These are phyloP conservation scores for Proterorhinus semilunaris DNA, from an alignment of 2,113 vertebrate genomes.

Conservation along the genomic window DNA sequence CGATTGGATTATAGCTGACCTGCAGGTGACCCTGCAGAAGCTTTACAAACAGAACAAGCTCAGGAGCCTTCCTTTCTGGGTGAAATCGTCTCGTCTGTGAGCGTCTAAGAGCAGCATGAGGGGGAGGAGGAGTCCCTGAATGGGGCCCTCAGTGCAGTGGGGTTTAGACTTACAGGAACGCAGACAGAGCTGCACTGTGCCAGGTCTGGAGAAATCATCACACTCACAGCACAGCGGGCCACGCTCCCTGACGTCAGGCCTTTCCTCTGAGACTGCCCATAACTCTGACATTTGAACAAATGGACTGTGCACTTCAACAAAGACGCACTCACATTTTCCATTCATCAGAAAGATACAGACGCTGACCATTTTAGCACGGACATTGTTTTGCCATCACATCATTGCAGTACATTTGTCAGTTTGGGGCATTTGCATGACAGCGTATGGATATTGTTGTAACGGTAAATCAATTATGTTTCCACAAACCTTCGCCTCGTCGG, in stretches of 20 bases:
- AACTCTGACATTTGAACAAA: not conserved
- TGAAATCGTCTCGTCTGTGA: not conserved
- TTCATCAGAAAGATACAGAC: not conserved
- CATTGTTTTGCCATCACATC: too few relatives aligned
- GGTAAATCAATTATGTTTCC: too few relatives aligned
- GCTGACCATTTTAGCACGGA: too few relatives aligned
- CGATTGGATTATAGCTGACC: not conserved
- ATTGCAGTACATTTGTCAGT: too few relatives aligned
- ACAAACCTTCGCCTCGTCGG: too few relatives aligned
- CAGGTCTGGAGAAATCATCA: slow-evolving; percentile 69
- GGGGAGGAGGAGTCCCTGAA: slow-evolving; percentile 3
- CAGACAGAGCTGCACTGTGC: slow-evolving; percentile 48
- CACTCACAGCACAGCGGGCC: not conserved
- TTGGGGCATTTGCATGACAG: too few relatives aligned
- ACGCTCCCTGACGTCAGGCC: not conserved
- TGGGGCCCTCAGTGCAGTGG: slow-evolving; percentile 11
- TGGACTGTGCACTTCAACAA: too few relatives aligned
- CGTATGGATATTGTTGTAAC: too few relatives aligned
- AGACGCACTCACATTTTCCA: not conserved
- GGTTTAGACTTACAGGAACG: slow-evolving; percentile 57
- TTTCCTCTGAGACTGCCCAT: not conserved
- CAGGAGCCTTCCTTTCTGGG: not conserved
- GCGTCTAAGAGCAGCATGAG: not conserved
- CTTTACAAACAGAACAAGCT: not conserved
- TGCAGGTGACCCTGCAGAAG: not conserved